Conservation (phyloP, 2,888 invertebrate species). For the Halocaridina rubra region DNA sequence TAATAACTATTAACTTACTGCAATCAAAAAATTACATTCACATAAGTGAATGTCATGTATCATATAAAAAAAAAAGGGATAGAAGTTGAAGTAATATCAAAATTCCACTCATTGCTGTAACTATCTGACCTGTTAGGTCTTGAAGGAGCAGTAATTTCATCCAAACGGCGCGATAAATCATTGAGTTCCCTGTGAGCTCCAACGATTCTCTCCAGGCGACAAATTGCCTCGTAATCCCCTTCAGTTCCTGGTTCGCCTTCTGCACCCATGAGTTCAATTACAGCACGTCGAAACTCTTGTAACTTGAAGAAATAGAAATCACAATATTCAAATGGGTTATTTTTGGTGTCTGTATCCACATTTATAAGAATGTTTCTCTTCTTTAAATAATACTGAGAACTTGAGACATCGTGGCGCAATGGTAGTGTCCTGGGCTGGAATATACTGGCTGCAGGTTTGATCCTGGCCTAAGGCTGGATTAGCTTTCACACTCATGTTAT, state of each 20-base stretch:
- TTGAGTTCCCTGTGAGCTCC: slow-evolving; percentile 44
- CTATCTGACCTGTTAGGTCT: slow-evolving; percentile 55
- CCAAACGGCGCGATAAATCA: slow-evolving; percentile 40
- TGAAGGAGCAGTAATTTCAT: slow-evolving; percentile 47
- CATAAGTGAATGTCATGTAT: not conserved
- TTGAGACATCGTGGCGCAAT: not conserved
- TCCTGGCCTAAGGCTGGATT: too few species aligned
- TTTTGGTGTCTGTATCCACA: not conserved
- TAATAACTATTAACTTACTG: not conserved
- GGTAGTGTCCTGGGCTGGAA: not conserved
- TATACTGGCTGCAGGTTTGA: too few species aligned
- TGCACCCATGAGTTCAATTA: slow-evolving; percentile 37
- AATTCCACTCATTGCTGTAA: too few species aligned
- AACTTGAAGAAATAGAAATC: not conserved
- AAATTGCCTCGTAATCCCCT: slow-evolving; percentile 46
- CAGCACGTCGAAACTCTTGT: slow-evolving; percentile 37
- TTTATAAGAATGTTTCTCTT: not conserved
- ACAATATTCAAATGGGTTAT: not conserved
- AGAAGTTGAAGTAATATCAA: too few species aligned
- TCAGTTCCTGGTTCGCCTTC: slow-evolving; percentile 18
- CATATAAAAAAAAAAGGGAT: not conserved
- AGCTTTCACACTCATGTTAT: not conserved
- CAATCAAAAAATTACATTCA: not conserved
- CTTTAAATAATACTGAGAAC: not conserved
- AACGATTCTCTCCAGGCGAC: slow-evolving; percentile 47